Percentiles rank a stretch among this genome's conserved stretches.
These are phyloP conservation scores for Drosophila varians DNA, from an alignment of 1,140 invertebrate genomes.

Conservation along the genomic window DNA sequence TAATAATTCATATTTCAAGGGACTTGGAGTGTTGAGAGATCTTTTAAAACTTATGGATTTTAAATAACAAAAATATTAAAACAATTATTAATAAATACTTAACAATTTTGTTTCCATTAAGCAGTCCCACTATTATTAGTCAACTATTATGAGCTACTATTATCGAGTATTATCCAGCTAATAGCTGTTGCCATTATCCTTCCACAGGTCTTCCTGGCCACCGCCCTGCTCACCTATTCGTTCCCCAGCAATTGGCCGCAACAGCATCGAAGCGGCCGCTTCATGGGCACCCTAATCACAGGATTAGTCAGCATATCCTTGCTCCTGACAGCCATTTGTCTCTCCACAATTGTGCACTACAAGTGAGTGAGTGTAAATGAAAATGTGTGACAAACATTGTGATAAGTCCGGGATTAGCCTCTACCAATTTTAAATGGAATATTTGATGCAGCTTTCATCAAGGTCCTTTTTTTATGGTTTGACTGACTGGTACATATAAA, in stretches of 20 bases:
- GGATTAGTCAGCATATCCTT: conserved; percentile 59
- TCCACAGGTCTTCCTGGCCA: conserved; percentile 28
- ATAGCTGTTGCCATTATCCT: conserved; percentile 2
- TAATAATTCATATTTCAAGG: background rate
- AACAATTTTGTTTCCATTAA: no score
- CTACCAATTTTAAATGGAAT: background rate
- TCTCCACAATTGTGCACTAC: conserved; percentile 72
- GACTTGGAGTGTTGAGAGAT: background rate
- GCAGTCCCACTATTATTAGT: conserved; percentile 11
- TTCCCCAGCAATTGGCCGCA: conserved; percentile 71
- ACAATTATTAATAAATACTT: no score
- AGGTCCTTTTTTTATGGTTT: no score
- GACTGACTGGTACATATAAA: no score
- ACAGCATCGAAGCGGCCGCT: conserved; percentile 53
- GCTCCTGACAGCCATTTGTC: conserved; percentile 64
- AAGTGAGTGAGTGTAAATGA: conserved; percentile 63
- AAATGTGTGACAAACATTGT: background rate
- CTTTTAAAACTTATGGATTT: no score
- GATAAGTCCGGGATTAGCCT: background rate
- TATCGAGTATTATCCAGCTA: conserved; percentile 23
- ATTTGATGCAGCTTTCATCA: background rate
- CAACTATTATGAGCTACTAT: conserved; percentile 26
- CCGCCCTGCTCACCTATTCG: conserved; percentile 57
- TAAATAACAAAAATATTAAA: no score
- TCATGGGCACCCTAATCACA: conserved; percentile 51